Conservation (phyloP, 2,113 vertebrate genomes). For the Colinus virginianus region DNA sequence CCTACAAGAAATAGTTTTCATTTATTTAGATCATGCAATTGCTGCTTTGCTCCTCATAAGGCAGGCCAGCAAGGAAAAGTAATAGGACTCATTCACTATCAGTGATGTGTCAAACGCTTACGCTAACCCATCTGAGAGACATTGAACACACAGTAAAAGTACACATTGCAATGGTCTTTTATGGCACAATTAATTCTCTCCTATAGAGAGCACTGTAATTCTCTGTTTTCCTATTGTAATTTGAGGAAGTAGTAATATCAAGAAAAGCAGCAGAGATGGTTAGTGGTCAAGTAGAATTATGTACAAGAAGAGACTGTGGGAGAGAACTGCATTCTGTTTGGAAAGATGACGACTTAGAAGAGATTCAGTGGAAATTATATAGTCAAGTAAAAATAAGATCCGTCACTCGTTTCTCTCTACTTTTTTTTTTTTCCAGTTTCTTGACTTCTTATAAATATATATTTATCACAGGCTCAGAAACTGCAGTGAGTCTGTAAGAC, state of each 20-base stretch:
- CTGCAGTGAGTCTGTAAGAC: conserved; percentile 19
- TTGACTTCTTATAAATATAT: conserved; percentile 35
- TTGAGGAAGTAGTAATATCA: conserved; percentile 6
- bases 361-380: conserved; percentile 9
- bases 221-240: conserved; percentile 30
- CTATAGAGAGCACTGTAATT: conserved; percentile 42
- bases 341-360: background rate
- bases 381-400: background rate
- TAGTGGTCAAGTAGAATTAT: background rate
- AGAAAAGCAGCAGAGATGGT: conserved; percentile 2
- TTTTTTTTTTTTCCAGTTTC: background rate
- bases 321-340: background rate
- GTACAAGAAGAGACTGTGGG: background rate
- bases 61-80: background rate
- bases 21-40: background rate
- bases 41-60: background rate
- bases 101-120: background rate
- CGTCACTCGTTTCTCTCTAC: background rate
- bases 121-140: background rate
- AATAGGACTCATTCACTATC: background rate
- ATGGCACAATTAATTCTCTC: background rate
- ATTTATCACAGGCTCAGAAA: conserved; percentile 36
- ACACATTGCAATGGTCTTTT: background rate
- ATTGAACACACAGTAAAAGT: background rate
- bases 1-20: background rate